Conservation (phyloP, 2,888 invertebrate genomes). For the Stratiomys singularior region DNA sequence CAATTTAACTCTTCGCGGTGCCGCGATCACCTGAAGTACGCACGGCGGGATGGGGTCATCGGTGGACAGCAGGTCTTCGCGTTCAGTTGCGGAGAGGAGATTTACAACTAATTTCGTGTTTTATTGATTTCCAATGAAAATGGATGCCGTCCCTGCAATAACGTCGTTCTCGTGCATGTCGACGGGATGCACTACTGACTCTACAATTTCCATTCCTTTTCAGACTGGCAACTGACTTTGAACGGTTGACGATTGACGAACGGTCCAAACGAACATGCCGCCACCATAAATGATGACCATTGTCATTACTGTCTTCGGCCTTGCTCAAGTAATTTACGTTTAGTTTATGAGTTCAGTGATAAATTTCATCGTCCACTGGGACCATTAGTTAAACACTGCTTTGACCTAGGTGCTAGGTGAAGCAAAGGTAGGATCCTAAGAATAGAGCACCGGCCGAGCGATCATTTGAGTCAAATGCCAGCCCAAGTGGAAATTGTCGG, state of each 20-base stretch:
- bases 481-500: neutral
- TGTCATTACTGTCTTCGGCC: slow-evolving; percentile 40
- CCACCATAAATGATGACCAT: slow-evolving; percentile 31
- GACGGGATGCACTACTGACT: neutral
- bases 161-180: neutral
- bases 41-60: neutral
- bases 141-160: slow-evolving; percentile 9
- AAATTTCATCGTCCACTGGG: slow-evolving; percentile 50
- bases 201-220: neutral
- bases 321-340: slow-evolving; percentile 42
- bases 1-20: slow-evolving; percentile 34
- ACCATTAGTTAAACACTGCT: slow-evolving; percentile 27
- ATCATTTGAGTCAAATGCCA: neutral
- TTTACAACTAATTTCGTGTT: slow-evolving; percentile 22
- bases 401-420: slow-evolving; percentile 23
- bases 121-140: slow-evolving; percentile 41
- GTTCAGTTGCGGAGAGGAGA: slow-evolving; percentile 5
- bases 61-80: neutral
- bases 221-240: neutral
- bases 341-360: slow-evolving; percentile 49
- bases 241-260: slow-evolving; percentile 12
- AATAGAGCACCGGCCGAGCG: neutral
- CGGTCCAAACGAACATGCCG: slow-evolving; percentile 1
- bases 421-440: neutral
- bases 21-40: neutral